phyloP scores from a whole-genome alignment of 2,888 invertebrate species.

The Deroplatys truncata region DNA sequence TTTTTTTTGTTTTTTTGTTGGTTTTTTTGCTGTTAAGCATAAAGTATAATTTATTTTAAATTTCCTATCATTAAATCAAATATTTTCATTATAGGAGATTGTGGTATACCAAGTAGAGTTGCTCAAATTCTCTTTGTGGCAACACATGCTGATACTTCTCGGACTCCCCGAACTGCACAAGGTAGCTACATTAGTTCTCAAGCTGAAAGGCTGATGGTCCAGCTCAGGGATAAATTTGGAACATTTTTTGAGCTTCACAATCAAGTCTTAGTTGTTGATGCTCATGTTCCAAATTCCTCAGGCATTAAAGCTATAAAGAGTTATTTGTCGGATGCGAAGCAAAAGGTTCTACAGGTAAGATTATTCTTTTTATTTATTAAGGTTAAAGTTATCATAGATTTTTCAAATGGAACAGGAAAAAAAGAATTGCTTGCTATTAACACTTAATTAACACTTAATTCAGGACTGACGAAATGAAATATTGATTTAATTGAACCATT shows the following conservation, averaged over 20 bases:
- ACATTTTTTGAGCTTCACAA: conserved; percentile 56
- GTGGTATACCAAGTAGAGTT: conserved; percentile 52
- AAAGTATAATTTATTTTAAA: no score
- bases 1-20: no score
- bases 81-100: conserved; percentile 46
- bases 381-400: background rate
- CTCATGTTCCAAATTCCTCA: conserved; percentile 56
- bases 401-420: no score
- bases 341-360: conserved; percentile 50
- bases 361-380: background rate
- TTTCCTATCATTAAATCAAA: background rate
- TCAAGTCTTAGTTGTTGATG: conserved; percentile 56
- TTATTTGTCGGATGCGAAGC: conserved; percentile 51
- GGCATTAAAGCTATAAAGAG: conserved; percentile 58
- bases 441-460: no score
- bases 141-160: conserved; percentile 56
- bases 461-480: no score
- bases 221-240: conserved; percentile 48
- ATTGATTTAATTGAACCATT: no score
- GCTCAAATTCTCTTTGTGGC: conserved; percentile 57
- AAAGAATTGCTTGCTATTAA: no score
- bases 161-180: conserved; percentile 50
- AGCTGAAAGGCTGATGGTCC: conserved; percentile 49
- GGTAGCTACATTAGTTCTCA: conserved; percentile 57
- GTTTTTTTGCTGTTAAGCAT: no score